Base-by-base conservation (phyloP, 2,797 vertebrate genomes). In the Aeoliscus strigatus region DNA sequence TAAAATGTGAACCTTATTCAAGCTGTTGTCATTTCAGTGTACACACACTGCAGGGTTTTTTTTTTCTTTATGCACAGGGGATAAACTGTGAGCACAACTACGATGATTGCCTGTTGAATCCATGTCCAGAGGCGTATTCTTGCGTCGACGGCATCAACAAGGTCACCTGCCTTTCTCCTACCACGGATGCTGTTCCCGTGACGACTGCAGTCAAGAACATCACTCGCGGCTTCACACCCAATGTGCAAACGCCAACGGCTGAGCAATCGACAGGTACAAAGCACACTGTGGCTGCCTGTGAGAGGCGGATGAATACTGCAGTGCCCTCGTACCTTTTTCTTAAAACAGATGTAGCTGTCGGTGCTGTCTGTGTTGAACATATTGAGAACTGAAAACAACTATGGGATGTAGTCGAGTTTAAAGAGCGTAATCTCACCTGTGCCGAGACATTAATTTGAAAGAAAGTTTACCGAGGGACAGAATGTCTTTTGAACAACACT, bases 1-100 rank as follows among this genome's bases (percentile, higher is more conserved):
- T 25, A 27, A 21, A 18, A 27, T 30, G 9, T 11, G 1, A 32
- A 32, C 14, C 27, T 47, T 32, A 43, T 30, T 51, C 24, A 63
- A 47, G 34, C 44, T 51, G 33, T 34, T 46, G 64, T 32, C 27
- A 51, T 51, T 49, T 39, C 15, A 40, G 15, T 1, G 42, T 48
- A 39, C 31, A 32, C 17, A 17, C 49, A 39, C 60, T 69, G 15
- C 62, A 38, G 45, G 49, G 44, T 77, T 38, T 75, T 38, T 75
- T 66, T 75, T 47, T 75, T 66, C 69, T 60, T 5, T 37, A 62
- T 56, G 50, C 73, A 53, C 79, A 89, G 90, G 89, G 90, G 65
- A 83, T 44, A 67, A 90, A 86, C 86, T 91, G 87, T 77, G 88
- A 91, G 52, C 68, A 83, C 79, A 91, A 93, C 86, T 93, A 90